Evolutionary conservation across 37 sponge, comb jelly and placozoan genomes (phyloP), one percentile per base, ranked within the genome.

Genomic region (Petrosia ficiformis): DNA sequence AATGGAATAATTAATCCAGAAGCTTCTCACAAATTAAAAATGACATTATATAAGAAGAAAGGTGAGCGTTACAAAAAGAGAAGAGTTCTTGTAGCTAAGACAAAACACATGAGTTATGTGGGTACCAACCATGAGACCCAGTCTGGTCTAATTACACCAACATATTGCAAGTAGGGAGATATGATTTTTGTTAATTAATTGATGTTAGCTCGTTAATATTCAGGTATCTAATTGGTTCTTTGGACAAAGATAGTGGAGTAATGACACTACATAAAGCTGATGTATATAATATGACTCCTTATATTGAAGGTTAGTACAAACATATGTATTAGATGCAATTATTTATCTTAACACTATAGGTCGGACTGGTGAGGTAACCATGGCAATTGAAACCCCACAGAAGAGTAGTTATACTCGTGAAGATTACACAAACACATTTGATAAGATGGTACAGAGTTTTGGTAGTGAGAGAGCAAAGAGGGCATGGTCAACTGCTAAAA

Each of bases 401-500:
- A 37, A 65, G 33, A 35, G 29, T 3, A 58, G 75, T 39, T n/a
- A 8, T 31, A 2, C 54, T 22, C 25, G n/a, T n/a, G n/a, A n/a
- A n/a, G n/a, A n/a, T n/a, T n/a, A n/a, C n/a, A n/a, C n/a, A n/a
- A n/a, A 68, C 39, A 29, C 67, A 11, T 28, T 79, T 42, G 71
- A 73, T 42, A 39, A 77, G 34, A 43, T 84, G 74, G 83, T 86
- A 35, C 43, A 36, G n/a, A 40, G 77, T 16, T 91, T 91, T 82
- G 92, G 92, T 14, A 83, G 87, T 32, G 87, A 82, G 65, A 74
- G 60, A 28, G 83, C 79, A 67, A 86, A 86, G 72, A 59, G 80
- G 38, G 76, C 75, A 0, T 48, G 78, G 16, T 57, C 80, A 16
- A 76, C 84, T 3, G 70, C 79, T 16, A 78, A 83, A 76, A 59